Percentiles rank a stretch among this genome's conserved stretches.
phyloP scores from a whole-genome alignment of 2,113 vertebrate species.

The Chloropsis cyanopogon region DNA sequence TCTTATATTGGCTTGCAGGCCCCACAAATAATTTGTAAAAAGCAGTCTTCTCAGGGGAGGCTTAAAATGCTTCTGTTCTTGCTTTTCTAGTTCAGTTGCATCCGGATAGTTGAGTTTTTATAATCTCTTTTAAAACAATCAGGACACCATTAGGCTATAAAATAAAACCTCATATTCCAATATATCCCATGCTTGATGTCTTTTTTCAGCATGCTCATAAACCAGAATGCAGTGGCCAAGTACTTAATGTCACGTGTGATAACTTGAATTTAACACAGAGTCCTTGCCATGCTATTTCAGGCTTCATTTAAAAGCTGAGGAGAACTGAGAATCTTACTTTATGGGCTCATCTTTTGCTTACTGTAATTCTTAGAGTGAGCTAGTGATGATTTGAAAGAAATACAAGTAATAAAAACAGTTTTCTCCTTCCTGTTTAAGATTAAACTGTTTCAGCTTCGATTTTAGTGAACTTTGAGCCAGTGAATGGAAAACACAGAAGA shows the following conservation, averaged over 20 bases:
- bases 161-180: not conserved
- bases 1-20: not conserved
- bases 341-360: not conserved
- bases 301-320: constrained; percentile 10
- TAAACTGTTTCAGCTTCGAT: not conserved
- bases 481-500: not conserved
- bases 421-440: not conserved
- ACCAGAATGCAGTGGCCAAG: not conserved
- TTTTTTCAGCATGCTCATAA: not conserved
- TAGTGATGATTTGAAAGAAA: not conserved
- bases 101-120: not conserved
- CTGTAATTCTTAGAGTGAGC: not conserved
- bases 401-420: not conserved
- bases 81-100: not conserved
- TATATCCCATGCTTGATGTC: not conserved
- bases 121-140: not conserved
- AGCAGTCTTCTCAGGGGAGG: not conserved
- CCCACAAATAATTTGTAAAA: not conserved
- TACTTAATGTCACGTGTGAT: not conserved
- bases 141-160: not conserved
- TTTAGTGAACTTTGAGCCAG: not conserved
- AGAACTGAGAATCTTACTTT: not conserved
- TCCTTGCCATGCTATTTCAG: not conserved
- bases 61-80: not conserved
- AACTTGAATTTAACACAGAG: not conserved